These are phyloP conservation scores for Gasterosteus aculeatus DNA, from an alignment of 2,113 vertebrate genomes.

Conservation along the genomic window DNA sequence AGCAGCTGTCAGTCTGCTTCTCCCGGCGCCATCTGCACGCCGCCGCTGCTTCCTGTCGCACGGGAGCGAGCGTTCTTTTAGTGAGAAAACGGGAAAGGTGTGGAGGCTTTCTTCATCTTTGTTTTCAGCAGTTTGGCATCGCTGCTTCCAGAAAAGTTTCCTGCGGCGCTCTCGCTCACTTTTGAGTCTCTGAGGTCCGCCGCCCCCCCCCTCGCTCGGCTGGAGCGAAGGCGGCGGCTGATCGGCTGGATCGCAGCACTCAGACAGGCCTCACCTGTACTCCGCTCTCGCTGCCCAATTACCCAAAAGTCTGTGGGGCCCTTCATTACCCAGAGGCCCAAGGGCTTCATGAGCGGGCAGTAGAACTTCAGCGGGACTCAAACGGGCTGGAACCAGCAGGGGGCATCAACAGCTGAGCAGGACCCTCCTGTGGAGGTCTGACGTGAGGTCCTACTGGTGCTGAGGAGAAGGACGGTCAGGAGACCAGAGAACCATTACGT, in stretches of 20 bases:
- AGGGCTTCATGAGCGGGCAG: constrained; percentile 64
- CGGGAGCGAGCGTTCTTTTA: constrained; percentile 20
- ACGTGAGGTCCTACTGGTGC: too few relatives aligned
- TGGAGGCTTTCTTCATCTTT: constrained; percentile 20
- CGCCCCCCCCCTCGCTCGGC: constrained; percentile 52
- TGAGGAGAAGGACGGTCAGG: too few relatives aligned
- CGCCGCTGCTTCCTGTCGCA: constrained; percentile 30
- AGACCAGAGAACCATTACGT: too few relatives aligned
- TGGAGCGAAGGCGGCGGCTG: constrained; percentile 50
- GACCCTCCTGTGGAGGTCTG: too few relatives aligned
- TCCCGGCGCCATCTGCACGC: constrained; percentile 44
- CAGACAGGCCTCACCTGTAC: constrained; percentile 78
- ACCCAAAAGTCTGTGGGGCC: constrained; percentile 74
- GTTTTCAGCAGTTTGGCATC: constrained; percentile 63
- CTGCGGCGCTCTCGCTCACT: constrained; percentile 51
- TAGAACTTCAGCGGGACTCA: constrained; percentile 6
- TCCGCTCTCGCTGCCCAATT: constrained; percentile 78
- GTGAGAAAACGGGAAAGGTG: constrained; percentile 60
- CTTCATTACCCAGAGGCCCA: constrained; percentile 78
- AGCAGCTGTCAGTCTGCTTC: constrained; percentile 33
- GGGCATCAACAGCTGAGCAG: too few relatives aligned
- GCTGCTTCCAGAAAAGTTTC: constrained; percentile 67
- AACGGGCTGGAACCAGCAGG: too few relatives aligned
- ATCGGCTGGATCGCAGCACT: constrained; percentile 77
- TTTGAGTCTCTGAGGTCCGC: constrained; percentile 57